These are phyloP conservation scores for Chrysina gloriosa DNA, from an alignment of 2,888 invertebrate species.

Conservation along the genomic window DNA sequence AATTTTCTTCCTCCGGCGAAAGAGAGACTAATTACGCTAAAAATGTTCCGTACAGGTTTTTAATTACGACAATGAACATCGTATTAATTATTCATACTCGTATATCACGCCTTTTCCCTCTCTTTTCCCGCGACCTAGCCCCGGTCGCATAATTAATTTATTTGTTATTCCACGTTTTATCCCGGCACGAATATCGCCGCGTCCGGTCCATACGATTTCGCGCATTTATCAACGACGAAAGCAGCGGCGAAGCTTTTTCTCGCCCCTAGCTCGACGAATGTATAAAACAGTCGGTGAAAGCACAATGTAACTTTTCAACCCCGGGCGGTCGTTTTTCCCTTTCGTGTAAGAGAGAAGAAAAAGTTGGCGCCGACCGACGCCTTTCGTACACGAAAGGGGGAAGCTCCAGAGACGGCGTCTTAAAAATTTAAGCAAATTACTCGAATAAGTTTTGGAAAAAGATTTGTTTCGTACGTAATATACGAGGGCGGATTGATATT, in stretches of 20 bases:
- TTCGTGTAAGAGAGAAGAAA: neutral
- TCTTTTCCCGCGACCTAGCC: neutral
- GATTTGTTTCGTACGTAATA: too few relatives aligned
- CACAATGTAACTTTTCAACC: slow-evolving; percentile 40
- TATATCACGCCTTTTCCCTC: too few relatives aligned
- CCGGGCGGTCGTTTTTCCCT: slow-evolving; percentile 31
- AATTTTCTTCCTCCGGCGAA: too few relatives aligned
- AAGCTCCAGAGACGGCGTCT: too few relatives aligned
- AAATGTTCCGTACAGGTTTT: neutral
- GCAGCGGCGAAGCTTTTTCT: slow-evolving; percentile 33
- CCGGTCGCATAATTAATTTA: slow-evolving; percentile 3
- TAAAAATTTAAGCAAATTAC: slow-evolving; percentile 18
- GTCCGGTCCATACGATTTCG: slow-evolving; percentile 13
- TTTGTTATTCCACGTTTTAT: neutral
- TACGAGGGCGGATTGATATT: too few relatives aligned
- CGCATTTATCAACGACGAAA: slow-evolving; percentile 37
- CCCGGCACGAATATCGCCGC: slow-evolving; percentile 10
- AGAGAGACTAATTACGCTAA: too few relatives aligned
- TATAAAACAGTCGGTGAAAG: slow-evolving; percentile 34
- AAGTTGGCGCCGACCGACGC: slow-evolving; percentile 5
- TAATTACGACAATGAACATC: neutral
- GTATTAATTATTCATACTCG: slow-evolving; percentile 12
- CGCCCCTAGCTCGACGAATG: slow-evolving; percentile 10
- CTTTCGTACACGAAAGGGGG: too few relatives aligned
- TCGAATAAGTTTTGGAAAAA: neutral